Base-by-base conservation (phyloP, 2,113 vertebrate genomes). In the Dasyornis broadbenti region DNA sequence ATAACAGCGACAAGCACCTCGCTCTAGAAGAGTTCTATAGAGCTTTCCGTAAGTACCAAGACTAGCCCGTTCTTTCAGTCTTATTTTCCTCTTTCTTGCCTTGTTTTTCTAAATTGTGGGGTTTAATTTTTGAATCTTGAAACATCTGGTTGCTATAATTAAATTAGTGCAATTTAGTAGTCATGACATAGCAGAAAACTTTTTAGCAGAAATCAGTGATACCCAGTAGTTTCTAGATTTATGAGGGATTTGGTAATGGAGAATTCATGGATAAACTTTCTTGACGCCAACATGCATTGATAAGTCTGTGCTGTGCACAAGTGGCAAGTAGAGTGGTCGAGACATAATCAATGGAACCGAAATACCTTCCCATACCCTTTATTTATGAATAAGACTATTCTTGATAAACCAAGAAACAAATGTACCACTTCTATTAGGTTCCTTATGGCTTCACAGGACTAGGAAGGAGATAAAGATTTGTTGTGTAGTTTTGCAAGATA, bases 1-100 rank as follows among this genome's bases (percentile, higher is more conserved):
- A 98, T 88, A 98, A 99, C 4, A 90, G 98, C 39, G 99, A 99
- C 79, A 98, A 99, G 86, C 98, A 98, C 80, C 97, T 99, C 63
- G 97, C 98, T 44, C 98, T 98, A 59, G 99, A 99, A 65, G 99
- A 99, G 97, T 99, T 99, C 96, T 99, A 99, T 59, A 98, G 98
- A 90, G 98, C 98, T 79, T 99, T 99, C 54, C 98, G 99, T 99
- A 96, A 99, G 99, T 98, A 95, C 64, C 68, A 86, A 77, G 68
- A 60, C 73, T 28, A 37, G 39, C 75, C 35, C 92, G 14, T 47
- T 92, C 20, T 63, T 56, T 53, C 28, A 37, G 3, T 71, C 90
- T 61, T 66, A 33, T 68, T 70, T 70, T 80, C 17, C 17, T 69
- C 15, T 69, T 42, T 86, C 53, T 84, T 83, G 4, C 49, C 82